These are phyloP conservation scores for Diceros bicornis DNA, from an alignment of 2,797 vertebrate genomes.

Conservation along the genomic window DNA sequence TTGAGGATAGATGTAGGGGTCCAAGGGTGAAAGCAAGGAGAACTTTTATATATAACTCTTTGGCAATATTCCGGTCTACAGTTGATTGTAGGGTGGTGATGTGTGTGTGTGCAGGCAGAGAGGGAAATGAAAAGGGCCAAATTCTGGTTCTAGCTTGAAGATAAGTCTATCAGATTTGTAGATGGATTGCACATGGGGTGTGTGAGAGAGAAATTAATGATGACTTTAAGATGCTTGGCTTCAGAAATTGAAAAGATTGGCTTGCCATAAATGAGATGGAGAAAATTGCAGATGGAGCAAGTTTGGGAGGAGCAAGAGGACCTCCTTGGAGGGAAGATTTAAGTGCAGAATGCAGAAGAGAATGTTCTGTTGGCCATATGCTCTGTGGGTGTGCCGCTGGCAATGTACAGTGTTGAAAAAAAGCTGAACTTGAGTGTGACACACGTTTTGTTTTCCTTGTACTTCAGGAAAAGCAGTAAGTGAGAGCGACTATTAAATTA, in stretches of 20 bases:
- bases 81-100: not conserved
- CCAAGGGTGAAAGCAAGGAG: not conserved
- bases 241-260: not conserved
- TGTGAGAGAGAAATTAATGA: not conserved
- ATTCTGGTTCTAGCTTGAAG: not conserved
- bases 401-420: not conserved
- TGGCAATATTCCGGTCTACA: not conserved
- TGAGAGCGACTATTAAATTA: not conserved
- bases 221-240: not conserved
- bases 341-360: not conserved
- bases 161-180: not conserved
- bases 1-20: not conserved
- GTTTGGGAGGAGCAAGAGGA: not conserved
- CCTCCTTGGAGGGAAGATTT: conserved; percentile 2
- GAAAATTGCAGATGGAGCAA: not conserved
- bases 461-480: not conserved
- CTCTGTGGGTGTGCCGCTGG: conserved; percentile 53
- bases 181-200: not conserved
- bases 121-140: not conserved
- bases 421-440: conserved; percentile 30
- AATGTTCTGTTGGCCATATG: conserved; percentile 61
- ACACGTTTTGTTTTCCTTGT: conserved; percentile 4
- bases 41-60: not conserved
- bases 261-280: not conserved
- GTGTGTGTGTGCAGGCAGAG: not conserved